Evolutionary conservation across 2,797 vertebrate genomes (phyloP).

Genomic region (Thunnus albacares): DNA sequence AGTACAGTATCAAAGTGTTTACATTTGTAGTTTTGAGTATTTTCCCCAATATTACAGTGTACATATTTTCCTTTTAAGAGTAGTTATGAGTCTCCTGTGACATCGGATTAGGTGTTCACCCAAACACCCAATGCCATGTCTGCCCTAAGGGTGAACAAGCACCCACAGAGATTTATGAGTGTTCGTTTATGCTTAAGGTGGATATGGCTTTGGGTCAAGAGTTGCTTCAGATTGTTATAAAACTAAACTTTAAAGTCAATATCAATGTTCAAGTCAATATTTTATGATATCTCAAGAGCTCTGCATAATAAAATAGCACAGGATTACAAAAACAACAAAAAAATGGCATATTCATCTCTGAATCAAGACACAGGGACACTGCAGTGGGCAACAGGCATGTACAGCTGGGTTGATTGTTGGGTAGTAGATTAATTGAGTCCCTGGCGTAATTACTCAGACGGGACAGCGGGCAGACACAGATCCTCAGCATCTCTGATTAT

Average conservation of each 20-base stretch:
- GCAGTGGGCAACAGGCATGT: conserved; percentile 65
- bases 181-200: not conserved
- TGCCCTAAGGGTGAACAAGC: not conserved
- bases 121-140: not conserved
- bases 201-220: not conserved
- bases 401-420: conserved; percentile 79
- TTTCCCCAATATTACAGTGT: not conserved
- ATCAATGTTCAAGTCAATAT: too few relatives aligned
- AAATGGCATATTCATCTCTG: conserved; percentile 3
- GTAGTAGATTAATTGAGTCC: conserved; percentile 83
- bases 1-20: not conserved
- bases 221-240: not conserved
- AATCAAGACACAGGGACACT: conserved; percentile 48
- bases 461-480: conserved; percentile 79
- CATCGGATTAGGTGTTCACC: not conserved
- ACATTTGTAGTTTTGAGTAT: not conserved
- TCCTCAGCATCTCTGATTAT: conserved; percentile 84
- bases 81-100: not conserved
- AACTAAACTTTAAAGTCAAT: not conserved
- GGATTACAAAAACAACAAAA: conserved; percentile 9
- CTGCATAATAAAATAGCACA: not conserved
- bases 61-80: not conserved
- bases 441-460: conserved; percentile 81
- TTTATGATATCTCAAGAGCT: not conserved
- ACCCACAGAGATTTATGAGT: not conserved